These are phyloP conservation scores for Ganaspis brasiliensis DNA, from an alignment of 2,888 invertebrate species.

Conservation along the genomic window DNA sequence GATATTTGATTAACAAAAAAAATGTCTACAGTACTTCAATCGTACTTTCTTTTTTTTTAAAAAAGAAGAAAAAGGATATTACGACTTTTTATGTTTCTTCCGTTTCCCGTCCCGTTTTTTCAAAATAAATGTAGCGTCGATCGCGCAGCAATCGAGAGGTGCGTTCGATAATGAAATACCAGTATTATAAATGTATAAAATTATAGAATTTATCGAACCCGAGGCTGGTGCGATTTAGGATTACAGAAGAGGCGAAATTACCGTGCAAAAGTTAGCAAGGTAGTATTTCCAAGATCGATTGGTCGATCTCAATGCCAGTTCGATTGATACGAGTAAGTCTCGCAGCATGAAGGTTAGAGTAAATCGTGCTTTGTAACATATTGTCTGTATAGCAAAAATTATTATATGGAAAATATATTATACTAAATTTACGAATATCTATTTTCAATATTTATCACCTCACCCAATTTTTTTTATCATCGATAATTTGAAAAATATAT, in stretches of 20 bases:
- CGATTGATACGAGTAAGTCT: slow-evolving; percentile 63
- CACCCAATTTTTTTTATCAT: background rate
- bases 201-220: slow-evolving; percentile 66
- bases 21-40: too few species aligned
- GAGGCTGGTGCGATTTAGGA: slow-evolving; percentile 44
- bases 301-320: slow-evolving; percentile 45
- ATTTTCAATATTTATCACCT: slow-evolving; percentile 38
- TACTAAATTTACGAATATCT: slow-evolving; percentile 76
- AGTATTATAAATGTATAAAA: slow-evolving; percentile 81
- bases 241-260: slow-evolving; percentile 58
- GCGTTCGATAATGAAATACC: slow-evolving; percentile 76
- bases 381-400: slow-evolving; percentile 81
- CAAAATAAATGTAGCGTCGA: slow-evolving; percentile 50
- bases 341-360: slow-evolving; percentile 74
- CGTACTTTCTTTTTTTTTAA: too few species aligned
- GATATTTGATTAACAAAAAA: too few species aligned
- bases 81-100: background rate
- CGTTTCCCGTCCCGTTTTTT: too few species aligned
- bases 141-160: slow-evolving; percentile 62
- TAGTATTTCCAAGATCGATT: slow-evolving; percentile 44
- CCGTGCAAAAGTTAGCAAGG: slow-evolving; percentile 47
- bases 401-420: slow-evolving; percentile 81
- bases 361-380: slow-evolving; percentile 80
- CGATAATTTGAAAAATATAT: too few species aligned
- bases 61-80: background rate